Base-by-base conservation (phyloP, 1,140 invertebrate genomes). In the Mamestra configurata region DNA sequence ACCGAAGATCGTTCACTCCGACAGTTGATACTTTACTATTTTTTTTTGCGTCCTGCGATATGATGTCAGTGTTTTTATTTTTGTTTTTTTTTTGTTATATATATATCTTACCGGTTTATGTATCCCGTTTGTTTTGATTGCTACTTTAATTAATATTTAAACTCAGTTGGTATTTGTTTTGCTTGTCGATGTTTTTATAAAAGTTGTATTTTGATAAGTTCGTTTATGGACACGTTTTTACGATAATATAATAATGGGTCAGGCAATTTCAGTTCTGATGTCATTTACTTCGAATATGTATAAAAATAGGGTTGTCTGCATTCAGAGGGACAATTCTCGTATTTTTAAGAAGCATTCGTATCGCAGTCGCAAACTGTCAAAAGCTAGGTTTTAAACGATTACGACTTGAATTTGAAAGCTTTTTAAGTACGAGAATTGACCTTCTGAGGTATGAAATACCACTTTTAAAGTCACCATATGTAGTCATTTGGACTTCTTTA, bases 1-100 rank as follows among this genome's bases (percentile, higher is more conserved):
- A 81, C 85, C 75, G 89, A 92, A 93, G 91, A 90, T 90, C 91
- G 89, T 92, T 93, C 89, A 90, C 89, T 91, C 86, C 53, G 75
- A 24, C 59, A 70, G 57, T 66, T 73, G 64, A 75, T 82, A 59
- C 51, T 77, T 13, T 35, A 43, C 55, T 79, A 64, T 79, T 72
- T 73, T 79, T 72, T 53, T 66, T 64, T 79, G 70, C 83, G 90
- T 85, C 90, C 89, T 85, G 88, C 89, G 87, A 89, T 93, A 87
- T 91, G 88, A 91, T 93, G 88, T 93, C 91, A 92, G 87, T 86
- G 46, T 83, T 83, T 82, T 86, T 88, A 88, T 81, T 89, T 87
- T 84, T 82, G 57, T 68, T 82, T 59, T 78, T 37, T 80, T 71
- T 35, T 66, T n/a, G n/a, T n/a, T n/a, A n/a, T n/a, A n/a, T n/a